Evolutionary conservation across 2,113 vertebrate genomes (phyloP), one percentile per base, ranked within the genome.

Genomic region (Dipodomys ordii): DNA sequence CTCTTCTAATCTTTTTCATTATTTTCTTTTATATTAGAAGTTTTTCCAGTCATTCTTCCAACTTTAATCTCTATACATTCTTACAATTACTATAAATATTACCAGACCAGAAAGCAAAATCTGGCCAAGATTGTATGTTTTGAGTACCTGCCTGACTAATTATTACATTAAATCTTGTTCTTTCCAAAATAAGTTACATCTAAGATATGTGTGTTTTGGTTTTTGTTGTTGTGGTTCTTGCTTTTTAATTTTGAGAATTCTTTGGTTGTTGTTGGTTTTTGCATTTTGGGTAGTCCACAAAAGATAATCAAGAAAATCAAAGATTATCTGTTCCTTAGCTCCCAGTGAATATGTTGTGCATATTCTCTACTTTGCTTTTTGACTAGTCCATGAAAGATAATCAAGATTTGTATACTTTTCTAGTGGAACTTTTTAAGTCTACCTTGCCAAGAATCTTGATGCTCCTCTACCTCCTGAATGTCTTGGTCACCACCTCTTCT

Each of bases 81-180:
- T 83, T 12, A 18, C 19, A 10, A 6, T 39, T 85, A 30, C 49
- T 68, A 1, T 79, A 74, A 78, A 83, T n/a, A 25, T 88, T 88
- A 88, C 23, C 44, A 88, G 64, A 49, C 23, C 32, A 87, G 32
- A 89, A 90, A 85, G 53, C 84, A 10, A 49, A 84, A n/a, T 22
- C 15, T 8, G 69, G 9, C 22, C 13, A 53, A 74, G 23, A 16
- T 7, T 73, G 57, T 74, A 74, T 71, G 7, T 81, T 76, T 8
- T 57, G 73, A 80, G 32, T 87, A 87, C 57, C 13, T 68, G 18
- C 15, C 23, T 82, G 18, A 18, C 44, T 90, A n/a, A 27, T 76
- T 88, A 78, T 60, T 92, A 46, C 7, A 6, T 64, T 22, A 9
- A 32, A 32, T 65, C 28, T 71, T 35, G 7, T 57, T 65, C 16